phyloP scores from a whole-genome alignment of 2,113 vertebrate species.

The Salminus brasiliensis region DNA sequence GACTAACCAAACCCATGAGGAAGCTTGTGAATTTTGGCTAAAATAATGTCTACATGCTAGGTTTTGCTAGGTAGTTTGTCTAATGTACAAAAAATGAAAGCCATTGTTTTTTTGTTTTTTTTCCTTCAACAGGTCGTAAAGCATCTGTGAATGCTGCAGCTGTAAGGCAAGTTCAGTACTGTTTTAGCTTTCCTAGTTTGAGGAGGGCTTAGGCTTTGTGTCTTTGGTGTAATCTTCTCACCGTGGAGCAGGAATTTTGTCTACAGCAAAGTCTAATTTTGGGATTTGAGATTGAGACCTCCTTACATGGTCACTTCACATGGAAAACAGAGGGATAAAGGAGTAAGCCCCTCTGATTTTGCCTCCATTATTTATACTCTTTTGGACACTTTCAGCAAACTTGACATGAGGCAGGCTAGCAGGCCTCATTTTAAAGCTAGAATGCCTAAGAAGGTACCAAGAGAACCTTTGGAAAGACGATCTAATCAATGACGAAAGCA shows the following conservation, averaged over 20 bases:
- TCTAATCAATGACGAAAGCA: neutral
- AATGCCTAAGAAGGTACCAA: neutral
- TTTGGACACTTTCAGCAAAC: neutral
- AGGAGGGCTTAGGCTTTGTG: neutral
- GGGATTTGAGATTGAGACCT: neutral
- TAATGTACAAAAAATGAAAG: constrained; percentile 7
- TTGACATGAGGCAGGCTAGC: neutral
- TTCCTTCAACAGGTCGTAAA: neutral
- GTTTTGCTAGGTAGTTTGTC: neutral
- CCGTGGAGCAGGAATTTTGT: neutral
- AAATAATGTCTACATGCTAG: neutral
- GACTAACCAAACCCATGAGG: neutral
- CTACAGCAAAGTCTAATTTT: neutral
- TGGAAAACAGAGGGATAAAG: neutral
- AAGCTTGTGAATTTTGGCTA: neutral
- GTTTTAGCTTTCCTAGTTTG: neutral
- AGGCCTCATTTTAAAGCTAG: constrained; percentile 6
- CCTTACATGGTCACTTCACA: neutral
- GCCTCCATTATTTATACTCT: neutral
- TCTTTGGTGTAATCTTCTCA: constrained; percentile 44
- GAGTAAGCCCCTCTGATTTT: neutral
- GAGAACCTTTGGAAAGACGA: constrained; percentile 2
- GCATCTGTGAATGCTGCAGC: constrained; percentile 1
- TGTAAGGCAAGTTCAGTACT: constrained; percentile 12
- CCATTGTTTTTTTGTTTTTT: neutral